Percentiles rank a stretch among this genome's conserved stretches.
These are phyloP conservation scores for Drosophila simulans DNA, from an alignment of 1,140 invertebrate genomes.

Conservation along the genomic window DNA sequence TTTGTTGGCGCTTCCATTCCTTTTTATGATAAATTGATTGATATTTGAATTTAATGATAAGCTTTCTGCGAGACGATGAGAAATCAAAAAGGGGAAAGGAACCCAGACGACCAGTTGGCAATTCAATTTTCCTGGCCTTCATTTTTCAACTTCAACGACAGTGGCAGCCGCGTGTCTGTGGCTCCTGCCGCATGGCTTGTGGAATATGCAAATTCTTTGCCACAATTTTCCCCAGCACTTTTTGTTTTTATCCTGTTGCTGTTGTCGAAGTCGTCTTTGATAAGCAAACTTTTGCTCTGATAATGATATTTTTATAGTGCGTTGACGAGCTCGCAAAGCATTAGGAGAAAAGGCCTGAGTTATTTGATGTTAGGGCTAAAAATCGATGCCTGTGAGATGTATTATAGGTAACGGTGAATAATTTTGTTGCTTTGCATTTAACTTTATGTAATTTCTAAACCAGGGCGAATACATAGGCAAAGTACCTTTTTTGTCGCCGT, in stretches of 20 bases:
- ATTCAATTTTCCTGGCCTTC: slow-evolving; percentile 72
- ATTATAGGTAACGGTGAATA: too few relatives aligned
- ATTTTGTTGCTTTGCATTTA: too few relatives aligned
- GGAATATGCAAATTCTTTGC: slow-evolving; percentile 77
- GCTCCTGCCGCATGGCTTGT: slow-evolving; percentile 41
- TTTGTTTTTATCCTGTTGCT: slow-evolving; percentile 42
- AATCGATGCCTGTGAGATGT: too few relatives aligned
- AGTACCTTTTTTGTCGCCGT: slow-evolving; percentile 33
- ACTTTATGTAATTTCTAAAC: too few relatives aligned
- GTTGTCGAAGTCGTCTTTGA: slow-evolving; percentile 54
- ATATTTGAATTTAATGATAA: slow-evolving; percentile 83
- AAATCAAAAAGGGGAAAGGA: background rate
- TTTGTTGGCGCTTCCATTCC: slow-evolving; percentile 38
- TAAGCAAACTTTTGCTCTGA: slow-evolving; percentile 77
- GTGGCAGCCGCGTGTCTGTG: slow-evolving; percentile 51
- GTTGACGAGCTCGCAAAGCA: slow-evolving; percentile 73
- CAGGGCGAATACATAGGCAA: background rate
- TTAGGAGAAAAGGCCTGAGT: slow-evolving; percentile 14
- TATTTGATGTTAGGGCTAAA: background rate
- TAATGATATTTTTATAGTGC: slow-evolving; percentile 83
- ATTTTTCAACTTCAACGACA: slow-evolving; percentile 79
- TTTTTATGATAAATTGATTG: slow-evolving; percentile 82
- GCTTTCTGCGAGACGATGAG: slow-evolving; percentile 3
- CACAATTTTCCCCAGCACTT: slow-evolving; percentile 40
- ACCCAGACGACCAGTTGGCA: slow-evolving; percentile 58